These are phyloP conservation scores for Thymelicus acteon DNA, from an alignment of 2,888 invertebrate species.

Conservation along the genomic window DNA sequence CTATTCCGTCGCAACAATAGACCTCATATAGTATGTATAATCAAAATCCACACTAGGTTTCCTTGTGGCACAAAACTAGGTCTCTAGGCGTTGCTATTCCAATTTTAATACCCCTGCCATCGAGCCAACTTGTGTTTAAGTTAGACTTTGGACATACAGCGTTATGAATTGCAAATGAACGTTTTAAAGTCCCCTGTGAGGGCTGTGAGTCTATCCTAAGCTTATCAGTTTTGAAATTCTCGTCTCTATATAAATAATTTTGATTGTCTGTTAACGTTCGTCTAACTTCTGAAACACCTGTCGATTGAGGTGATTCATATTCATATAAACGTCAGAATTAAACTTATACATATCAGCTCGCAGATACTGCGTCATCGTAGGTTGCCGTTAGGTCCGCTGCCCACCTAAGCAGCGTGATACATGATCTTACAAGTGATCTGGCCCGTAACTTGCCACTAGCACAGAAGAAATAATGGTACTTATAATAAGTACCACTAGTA, in stretches of 20 bases:
- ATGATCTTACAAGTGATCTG: no score
- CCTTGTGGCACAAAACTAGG: not conserved
- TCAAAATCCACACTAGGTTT: not conserved
- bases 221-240: constrained; percentile 11
- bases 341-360: no score
- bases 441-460: no score
- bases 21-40: not conserved
- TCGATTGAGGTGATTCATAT: no score
- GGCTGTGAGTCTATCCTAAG: constrained; percentile 4
- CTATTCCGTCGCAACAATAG: not conserved
- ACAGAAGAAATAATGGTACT: no score
- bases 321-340: no score
- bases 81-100: constrained; percentile 5
- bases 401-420: no score
- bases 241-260: not conserved
- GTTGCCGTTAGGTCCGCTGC: no score
- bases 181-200: constrained; percentile 8
- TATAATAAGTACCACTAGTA: no score
- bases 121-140: constrained; percentile 15
- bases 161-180: constrained; percentile 30
- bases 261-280: not conserved
- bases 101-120: constrained; percentile 19
- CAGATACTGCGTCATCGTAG: no score
- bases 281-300: no score
- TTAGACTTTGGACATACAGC: constrained; percentile 14